Evolutionary conservation across 2,113 vertebrate species (phyloP).

Genomic region (Cranoglanis bouderius): DNA sequence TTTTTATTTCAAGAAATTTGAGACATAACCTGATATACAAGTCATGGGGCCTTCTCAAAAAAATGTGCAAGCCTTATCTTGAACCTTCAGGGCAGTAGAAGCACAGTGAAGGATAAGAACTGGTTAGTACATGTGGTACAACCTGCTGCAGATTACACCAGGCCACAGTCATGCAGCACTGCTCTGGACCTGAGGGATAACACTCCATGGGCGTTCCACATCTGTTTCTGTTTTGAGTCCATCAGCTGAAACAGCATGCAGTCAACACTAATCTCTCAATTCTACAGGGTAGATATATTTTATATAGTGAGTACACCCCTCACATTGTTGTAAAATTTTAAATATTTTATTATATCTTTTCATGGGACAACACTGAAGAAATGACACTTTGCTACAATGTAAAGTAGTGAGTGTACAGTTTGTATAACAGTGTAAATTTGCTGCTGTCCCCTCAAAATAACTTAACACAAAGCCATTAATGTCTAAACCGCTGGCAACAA

Average conservation of each 20-base stretch:
- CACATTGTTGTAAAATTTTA: too few species aligned
- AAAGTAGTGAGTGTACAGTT: too few species aligned
- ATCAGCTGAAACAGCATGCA: conserved; percentile 61
- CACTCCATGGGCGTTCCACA: conserved; percentile 61
- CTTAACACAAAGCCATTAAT: too few species aligned
- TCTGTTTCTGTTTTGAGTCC: conserved; percentile 66
- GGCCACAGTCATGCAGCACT: neutral
- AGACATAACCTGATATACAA: neutral
- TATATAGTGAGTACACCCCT: too few species aligned
- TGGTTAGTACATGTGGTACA: neutral
- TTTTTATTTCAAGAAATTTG: neutral
- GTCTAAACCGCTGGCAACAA: too few species aligned
- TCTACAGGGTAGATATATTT: too few species aligned
- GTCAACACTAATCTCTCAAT: conserved; percentile 16
- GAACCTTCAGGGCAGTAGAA: neutral
- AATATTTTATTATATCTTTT: too few species aligned
- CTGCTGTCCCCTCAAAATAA: too few species aligned
- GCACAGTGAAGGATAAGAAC: neutral
- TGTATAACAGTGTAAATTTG: too few species aligned
- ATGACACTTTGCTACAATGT: too few species aligned
- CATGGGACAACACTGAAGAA: too few species aligned
- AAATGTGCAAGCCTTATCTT: conserved; percentile 29
- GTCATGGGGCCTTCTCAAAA: neutral
- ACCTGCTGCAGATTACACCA: conserved; percentile 31
- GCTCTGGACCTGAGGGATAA: conserved; percentile 22